phyloP scores from a whole-genome alignment of 2,888 invertebrate genomes.

The Perithous albicinctus region DNA sequence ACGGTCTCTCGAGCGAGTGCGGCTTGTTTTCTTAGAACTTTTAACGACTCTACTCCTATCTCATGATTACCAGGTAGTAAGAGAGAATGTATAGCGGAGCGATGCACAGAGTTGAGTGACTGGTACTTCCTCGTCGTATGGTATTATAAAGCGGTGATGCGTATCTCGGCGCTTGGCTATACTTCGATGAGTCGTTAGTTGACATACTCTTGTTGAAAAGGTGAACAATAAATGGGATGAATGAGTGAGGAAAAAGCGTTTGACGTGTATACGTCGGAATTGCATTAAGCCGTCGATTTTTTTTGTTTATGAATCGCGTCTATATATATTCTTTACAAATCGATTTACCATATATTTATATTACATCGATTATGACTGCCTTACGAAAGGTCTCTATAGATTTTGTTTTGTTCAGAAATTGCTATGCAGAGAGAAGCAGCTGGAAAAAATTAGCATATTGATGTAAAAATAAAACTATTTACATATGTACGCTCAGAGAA shows the following conservation, averaged over 20 bases:
- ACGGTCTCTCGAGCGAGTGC: conserved; percentile 39
- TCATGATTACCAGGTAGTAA: conserved; percentile 45
- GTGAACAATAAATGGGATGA: conserved; percentile 22
- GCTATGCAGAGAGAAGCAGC: no score
- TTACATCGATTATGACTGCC: not conserved
- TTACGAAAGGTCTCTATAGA: no score
- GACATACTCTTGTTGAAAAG: conserved; percentile 53
- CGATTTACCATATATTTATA: not conserved
- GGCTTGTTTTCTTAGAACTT: conserved; percentile 61
- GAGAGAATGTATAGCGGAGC: conserved; percentile 50
- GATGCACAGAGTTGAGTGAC: conserved; percentile 55
- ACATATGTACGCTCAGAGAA: no score
- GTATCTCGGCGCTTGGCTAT: conserved; percentile 25
- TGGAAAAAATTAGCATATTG: no score
- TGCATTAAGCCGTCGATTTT: conserved; percentile 48
- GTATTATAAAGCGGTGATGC: conserved; percentile 48
- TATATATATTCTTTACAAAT: not conserved
- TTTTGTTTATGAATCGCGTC: no score
- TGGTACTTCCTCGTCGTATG: conserved; percentile 54
- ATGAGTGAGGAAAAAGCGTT: conserved; percentile 8
- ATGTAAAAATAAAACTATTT: no score
- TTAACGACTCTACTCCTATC: conserved; percentile 58
- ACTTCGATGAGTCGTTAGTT: conserved; percentile 66
- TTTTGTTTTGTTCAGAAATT: no score
- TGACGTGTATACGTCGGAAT: conserved; percentile 38